Evolutionary conservation across 2,113 vertebrate species (phyloP).

Genomic region (Xiphophorus couchianus): DNA sequence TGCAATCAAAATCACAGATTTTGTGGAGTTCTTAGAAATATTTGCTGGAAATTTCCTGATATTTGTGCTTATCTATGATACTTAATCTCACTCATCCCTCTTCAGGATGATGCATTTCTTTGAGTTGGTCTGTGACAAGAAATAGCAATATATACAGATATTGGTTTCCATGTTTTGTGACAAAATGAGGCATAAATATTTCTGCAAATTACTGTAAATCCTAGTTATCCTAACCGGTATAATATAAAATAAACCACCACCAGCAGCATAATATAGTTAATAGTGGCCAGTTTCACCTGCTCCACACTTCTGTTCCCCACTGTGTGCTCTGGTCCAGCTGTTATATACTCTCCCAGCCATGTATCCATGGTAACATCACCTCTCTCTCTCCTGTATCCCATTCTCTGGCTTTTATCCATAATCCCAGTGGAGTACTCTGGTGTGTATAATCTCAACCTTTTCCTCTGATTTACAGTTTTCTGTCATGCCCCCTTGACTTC

Average conservation of each 20-base stretch:
- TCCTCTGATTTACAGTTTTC: constrained; percentile 34
- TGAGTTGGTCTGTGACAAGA: not conserved
- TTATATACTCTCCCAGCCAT: constrained; percentile 37
- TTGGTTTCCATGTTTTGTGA: not conserved
- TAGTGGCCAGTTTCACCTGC: not conserved
- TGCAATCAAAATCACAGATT: no score
- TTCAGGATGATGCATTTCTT: not conserved
- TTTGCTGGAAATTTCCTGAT: no score
- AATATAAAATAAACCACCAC: not conserved
- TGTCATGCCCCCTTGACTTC: constrained; percentile 23
- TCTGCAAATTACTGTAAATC: not conserved
- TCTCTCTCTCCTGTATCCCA: constrained; percentile 86
- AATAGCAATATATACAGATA: not conserved
- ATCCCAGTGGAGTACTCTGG: constrained; percentile 98
- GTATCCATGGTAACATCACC: constrained; percentile 75
- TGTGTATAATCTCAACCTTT: constrained; percentile 90
- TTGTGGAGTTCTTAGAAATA: no score
- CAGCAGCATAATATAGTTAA: not conserved
- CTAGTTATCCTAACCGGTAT: not conserved
- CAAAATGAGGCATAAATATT: not conserved
- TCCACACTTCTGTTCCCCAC: constrained; percentile 15
- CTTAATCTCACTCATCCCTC: not conserved
- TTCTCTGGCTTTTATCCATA: constrained; percentile 89
- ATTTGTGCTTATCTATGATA: no score
- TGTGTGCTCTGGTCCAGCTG: constrained; percentile 46